Evolutionary conservation across 2,113 vertebrate species (phyloP), one percentile per base, ranked within the genome.

Genomic region (Merops nubicus): DNA sequence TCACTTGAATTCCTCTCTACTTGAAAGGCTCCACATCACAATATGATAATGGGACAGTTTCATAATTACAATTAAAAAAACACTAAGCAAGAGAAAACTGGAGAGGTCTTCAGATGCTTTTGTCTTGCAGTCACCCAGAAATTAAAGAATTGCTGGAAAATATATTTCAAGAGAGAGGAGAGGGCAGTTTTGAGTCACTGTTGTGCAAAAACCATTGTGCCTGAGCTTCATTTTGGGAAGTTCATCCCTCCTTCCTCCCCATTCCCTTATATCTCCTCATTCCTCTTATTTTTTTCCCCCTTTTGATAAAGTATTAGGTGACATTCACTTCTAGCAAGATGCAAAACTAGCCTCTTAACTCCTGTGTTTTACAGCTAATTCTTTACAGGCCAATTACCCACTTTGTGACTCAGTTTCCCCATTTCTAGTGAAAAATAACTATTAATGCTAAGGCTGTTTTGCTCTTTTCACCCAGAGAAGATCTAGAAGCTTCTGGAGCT

Each of bases 31-130:
- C 67, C 2, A 20, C 93, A 95, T 90, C 95, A 96, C 94, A 96
- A 96, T 95, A 96, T 93, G 96, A 91, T 96, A 97, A 96, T 97
- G 81, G 94, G 93, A 76, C 96, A 93, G 91, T 95, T 95, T 85
- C 70, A 82, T 95, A 96, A 97, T 96, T 91, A 93, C 85, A 85
- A 87, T 85, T 93, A 22, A 47, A 86, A 77, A 93, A 79, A 89
- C 82, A 62, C 85, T 19, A 72, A 83, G 89, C 72, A 89, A 64
- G 76, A 94, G 64, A 85, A 94, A 91, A 57, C 75, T 67, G 38
- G 68, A 93, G 85, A 93, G 95, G 43, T 90, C 94, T 92, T 77
- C 84, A 93, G 64, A 57, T 73, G 88, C 75, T 80, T 96, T 93
- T 95, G 93, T 93, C 57, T 95, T 82, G 73, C 57, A 56, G 67